phyloP scores from a whole-genome alignment of 2,888 invertebrate species.

The Microchrysa polita region DNA sequence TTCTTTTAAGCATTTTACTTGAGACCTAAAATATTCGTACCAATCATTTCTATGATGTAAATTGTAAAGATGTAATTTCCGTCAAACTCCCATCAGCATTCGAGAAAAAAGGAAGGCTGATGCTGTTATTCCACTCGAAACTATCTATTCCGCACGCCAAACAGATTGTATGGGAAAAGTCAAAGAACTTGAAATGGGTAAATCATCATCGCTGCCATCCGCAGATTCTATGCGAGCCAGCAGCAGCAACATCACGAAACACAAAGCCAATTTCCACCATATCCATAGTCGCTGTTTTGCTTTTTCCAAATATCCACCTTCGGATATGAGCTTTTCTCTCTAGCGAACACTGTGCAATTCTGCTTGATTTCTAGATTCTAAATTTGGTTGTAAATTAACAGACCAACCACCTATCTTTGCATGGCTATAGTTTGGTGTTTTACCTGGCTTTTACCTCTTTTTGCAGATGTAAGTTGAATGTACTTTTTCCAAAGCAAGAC shows the following conservation, averaged over 20 bases:
- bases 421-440: background rate
- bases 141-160: too few species aligned
- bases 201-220: conserved; percentile 13
- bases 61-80: background rate
- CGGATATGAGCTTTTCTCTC: too few species aligned
- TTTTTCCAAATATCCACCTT: too few species aligned
- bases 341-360: too few species aligned
- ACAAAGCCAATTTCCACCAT: background rate
- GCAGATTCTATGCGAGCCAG: too few species aligned
- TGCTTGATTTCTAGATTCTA: background rate
- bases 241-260: background rate
- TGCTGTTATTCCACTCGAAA: conserved; percentile 16
- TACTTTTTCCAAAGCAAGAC: conserved; percentile 36
- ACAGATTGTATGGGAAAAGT: conserved; percentile 4
- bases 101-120: conserved; percentile 11
- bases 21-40: background rate
- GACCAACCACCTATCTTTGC: background rate
- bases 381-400: conserved; percentile 11
- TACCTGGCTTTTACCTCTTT: conserved; percentile 13
- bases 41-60: background rate
- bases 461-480: conserved; percentile 35
- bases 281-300: too few species aligned
- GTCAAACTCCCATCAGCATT: too few species aligned
- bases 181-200: conserved; percentile 5
- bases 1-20: background rate